A percentile compares a stretch with the other conserved stretches of the same genome.
These are phyloP conservation scores for Seira ritae DNA, from an alignment of 2,888 invertebrate genomes.

Conservation along the genomic window DNA sequence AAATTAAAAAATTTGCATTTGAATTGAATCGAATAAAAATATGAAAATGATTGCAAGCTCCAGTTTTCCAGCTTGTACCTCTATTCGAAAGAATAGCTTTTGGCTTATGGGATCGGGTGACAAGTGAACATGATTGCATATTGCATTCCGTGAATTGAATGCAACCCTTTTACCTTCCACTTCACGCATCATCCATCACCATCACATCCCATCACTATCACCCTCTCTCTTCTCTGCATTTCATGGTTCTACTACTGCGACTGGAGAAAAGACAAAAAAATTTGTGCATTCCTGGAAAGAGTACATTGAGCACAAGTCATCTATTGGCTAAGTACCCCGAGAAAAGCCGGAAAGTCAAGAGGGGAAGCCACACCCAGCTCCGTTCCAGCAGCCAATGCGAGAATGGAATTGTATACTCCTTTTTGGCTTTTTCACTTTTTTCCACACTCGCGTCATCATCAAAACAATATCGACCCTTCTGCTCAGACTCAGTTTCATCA, in stretches of 20 bases:
- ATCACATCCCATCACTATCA: too few species aligned
- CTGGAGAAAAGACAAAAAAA: too few species aligned
- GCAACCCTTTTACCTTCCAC: neutral
- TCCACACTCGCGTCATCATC: neutral
- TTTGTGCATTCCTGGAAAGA: neutral
- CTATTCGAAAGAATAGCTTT: too few species aligned
- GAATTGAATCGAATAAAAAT: too few species aligned
- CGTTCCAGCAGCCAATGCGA: constrained; percentile 12
- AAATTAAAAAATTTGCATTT: too few species aligned
- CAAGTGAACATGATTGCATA: too few species aligned
- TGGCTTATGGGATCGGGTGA: too few species aligned
- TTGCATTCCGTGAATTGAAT: neutral
- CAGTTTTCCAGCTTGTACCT: too few species aligned
- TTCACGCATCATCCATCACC: too few species aligned
- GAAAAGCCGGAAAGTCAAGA: constrained; percentile 52
- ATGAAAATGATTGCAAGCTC: too few species aligned
- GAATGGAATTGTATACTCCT: constrained; percentile 23
- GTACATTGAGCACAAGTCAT: neutral
- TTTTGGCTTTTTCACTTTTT: constrained; percentile 54
- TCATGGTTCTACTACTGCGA: too few species aligned
- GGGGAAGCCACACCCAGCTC: neutral
- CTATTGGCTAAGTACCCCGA: constrained; percentile 25
- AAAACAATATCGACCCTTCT: neutral
- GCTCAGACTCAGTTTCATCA: neutral
- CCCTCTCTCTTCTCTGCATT: too few species aligned